A percentile compares a stretch with the other conserved stretches of the same genome.
Evolutionary conservation across 2,797 vertebrate species (phyloP).

Genomic region (Nannoperca australis): DNA sequence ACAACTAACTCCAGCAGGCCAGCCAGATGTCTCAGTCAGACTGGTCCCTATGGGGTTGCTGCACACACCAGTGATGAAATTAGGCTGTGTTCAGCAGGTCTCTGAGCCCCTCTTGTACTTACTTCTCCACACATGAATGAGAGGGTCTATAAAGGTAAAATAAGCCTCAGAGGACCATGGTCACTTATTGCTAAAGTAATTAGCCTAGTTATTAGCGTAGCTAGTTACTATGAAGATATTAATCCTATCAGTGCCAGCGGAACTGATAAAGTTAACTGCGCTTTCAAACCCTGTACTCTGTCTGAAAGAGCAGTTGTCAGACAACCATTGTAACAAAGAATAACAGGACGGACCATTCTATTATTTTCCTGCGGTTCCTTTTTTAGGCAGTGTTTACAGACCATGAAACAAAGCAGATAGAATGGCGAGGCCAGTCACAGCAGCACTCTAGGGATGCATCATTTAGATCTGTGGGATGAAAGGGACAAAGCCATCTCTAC

Average conservation of each 20-base stretch:
- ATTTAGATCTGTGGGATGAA: constrained; percentile 63
- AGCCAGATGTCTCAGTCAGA: constrained; percentile 65
- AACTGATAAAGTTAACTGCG: background rate
- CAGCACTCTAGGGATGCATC: constrained; percentile 67
- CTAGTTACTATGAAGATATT: constrained; percentile 40
- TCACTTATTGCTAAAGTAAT: constrained; percentile 58
- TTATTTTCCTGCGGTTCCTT: constrained; percentile 19
- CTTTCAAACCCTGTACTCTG: constrained; percentile 7
- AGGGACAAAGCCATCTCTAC: constrained; percentile 63
- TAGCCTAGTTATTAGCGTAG: constrained; percentile 50
- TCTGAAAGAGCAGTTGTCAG: constrained; percentile 23
- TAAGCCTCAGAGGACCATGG: constrained; percentile 40
- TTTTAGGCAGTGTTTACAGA: constrained; percentile 44
- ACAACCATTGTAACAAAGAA: constrained; percentile 21
- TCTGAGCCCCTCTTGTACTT: constrained; percentile 52
- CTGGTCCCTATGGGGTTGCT: constrained; percentile 42
- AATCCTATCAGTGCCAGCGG: constrained; percentile 8
- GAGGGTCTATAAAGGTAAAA: constrained; percentile 46
- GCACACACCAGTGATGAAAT: constrained; percentile 57
- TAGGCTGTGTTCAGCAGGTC: constrained; percentile 46
- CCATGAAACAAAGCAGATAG: constrained; percentile 49
- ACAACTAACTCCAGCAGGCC: constrained; percentile 48
- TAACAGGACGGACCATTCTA: constrained; percentile 16
- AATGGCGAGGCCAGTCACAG: constrained; percentile 41
- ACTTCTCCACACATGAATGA: constrained; percentile 39